A percentile compares a stretch with the other conserved stretches of the same genome.
These are phyloP conservation scores for Halocynthia aurantium DNA, from an alignment of 23 tunicate genomes.

Conservation along the genomic window DNA sequence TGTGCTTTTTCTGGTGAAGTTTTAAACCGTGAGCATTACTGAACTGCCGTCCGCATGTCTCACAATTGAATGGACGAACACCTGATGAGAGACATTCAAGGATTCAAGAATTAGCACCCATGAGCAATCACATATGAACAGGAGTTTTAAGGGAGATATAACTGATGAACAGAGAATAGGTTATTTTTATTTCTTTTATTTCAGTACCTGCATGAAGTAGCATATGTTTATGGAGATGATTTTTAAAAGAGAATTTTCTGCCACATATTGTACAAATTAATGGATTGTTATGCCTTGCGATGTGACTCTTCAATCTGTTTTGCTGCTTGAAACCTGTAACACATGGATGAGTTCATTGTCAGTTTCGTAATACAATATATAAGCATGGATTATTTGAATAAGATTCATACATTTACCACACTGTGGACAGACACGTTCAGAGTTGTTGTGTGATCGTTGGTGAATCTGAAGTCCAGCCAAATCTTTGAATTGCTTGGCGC, in stretches of 20 bases:
- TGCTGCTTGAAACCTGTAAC: conserved; percentile 44
- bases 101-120: background rate
- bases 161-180: too few species aligned
- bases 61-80: conserved; percentile 63
- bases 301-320: conserved; percentile 33
- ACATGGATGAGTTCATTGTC: background rate
- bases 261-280: conserved; percentile 71
- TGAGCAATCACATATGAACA: background rate
- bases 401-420: conserved; percentile 58
- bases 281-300: conserved; percentile 35
- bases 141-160: too few species aligned
- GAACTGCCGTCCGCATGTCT: conserved; percentile 75
- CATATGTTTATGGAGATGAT: conserved; percentile 56
- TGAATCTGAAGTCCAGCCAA: conserved; percentile 42
- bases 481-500: conserved; percentile 88
- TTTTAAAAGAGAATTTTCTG: conserved; percentile 45
- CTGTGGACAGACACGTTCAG: conserved; percentile 23
- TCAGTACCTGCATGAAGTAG: conserved; percentile 59
- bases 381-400: background rate
- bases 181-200: too few species aligned
- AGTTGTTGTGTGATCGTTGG: conserved; percentile 47
- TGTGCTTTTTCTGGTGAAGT: conserved; percentile 80
- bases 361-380: background rate
- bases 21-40: conserved; percentile 52
- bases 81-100: conserved; percentile 13